Percentiles rank a stretch among this genome's conserved stretches.
These are phyloP conservation scores for Pangasianodon hypophthalmus DNA, from an alignment of 2,113 vertebrate genomes.

Conservation along the genomic window DNA sequence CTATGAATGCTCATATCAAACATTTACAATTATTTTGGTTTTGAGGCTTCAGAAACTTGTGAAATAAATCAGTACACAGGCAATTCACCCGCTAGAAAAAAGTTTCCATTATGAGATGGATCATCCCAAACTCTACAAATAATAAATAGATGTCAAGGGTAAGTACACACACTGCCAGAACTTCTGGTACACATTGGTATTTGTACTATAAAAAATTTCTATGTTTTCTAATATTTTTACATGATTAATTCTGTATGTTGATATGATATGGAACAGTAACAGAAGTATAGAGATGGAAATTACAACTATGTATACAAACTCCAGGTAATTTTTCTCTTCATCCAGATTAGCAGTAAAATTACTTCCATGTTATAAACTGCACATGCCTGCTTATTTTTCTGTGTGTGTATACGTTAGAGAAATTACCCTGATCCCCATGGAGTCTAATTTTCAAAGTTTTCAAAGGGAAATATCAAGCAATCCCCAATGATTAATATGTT, in stretches of 20 bases:
- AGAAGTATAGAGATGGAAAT: background rate
- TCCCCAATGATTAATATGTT: constrained; percentile 59
- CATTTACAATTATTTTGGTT: background rate
- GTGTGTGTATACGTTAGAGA: constrained; percentile 18
- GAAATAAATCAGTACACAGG: background rate
- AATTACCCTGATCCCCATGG: constrained; percentile 36
- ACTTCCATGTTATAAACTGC: too few species aligned
- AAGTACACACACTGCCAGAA: background rate
- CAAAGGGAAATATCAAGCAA: constrained; percentile 52
- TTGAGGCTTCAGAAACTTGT: background rate
- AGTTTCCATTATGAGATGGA: background rate
- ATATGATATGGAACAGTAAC: background rate
- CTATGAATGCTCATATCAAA: background rate
- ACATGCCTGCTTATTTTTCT: background rate
- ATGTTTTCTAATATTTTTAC: background rate
- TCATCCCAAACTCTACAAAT: background rate
- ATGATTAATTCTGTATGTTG: background rate
- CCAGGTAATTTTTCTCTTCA: background rate
- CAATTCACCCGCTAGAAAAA: background rate
- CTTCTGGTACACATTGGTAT: background rate
- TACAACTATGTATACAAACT: background rate
- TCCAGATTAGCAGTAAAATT: background rate
- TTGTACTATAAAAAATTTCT: too few species aligned
- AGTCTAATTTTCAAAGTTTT: constrained; percentile 22
- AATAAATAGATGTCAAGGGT: background rate